Conservation (phyloP, 2,797 vertebrate genomes). For the Peromyscus melanophrys region DNA sequence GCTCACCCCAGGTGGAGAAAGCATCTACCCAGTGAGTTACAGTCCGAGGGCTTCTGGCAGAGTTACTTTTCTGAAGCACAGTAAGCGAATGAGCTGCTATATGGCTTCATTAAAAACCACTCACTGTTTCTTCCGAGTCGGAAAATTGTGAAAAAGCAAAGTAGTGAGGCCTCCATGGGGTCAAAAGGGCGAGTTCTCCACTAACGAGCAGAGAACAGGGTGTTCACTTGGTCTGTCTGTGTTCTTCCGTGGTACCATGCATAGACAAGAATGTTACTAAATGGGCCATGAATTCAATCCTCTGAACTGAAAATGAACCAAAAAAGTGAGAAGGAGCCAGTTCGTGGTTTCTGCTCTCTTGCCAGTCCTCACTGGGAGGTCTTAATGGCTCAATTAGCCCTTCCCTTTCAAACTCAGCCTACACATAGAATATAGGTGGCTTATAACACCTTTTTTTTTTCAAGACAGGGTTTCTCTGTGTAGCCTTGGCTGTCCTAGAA, state of each 20-base stretch:
- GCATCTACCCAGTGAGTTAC: not conserved
- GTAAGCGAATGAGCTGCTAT: slow-evolving; percentile 48
- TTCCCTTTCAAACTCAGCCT: slow-evolving; percentile 12
- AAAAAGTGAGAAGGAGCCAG: not conserved
- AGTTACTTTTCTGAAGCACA: slow-evolving; percentile 42
- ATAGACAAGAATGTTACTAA: not conserved
- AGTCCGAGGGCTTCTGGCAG: slow-evolving; percentile 12
- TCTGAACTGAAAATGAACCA: slow-evolving; percentile 39
- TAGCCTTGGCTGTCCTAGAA: too few relatives aligned
- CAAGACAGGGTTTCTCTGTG: not conserved
- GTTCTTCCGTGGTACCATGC: not conserved
- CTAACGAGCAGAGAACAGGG: not conserved
- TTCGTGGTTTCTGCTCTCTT: not conserved
- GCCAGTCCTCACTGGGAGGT: slow-evolving; percentile 36
- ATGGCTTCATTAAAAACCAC: slow-evolving; percentile 20
- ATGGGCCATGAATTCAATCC: not conserved
- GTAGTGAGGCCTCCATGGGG: not conserved
- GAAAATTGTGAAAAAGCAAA: slow-evolving; percentile 61
- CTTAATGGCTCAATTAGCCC: not conserved
- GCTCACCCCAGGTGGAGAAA: slow-evolving; percentile 35
- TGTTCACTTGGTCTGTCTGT: not conserved
- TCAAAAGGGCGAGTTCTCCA: slow-evolving; percentile 9
- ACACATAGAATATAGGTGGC: not conserved
- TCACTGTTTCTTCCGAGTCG: slow-evolving; percentile 24
- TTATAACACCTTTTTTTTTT: not conserved